Evolutionary conservation across 2,888 invertebrate species (phyloP).

Genomic region (Leptopterna dolabrata): DNA sequence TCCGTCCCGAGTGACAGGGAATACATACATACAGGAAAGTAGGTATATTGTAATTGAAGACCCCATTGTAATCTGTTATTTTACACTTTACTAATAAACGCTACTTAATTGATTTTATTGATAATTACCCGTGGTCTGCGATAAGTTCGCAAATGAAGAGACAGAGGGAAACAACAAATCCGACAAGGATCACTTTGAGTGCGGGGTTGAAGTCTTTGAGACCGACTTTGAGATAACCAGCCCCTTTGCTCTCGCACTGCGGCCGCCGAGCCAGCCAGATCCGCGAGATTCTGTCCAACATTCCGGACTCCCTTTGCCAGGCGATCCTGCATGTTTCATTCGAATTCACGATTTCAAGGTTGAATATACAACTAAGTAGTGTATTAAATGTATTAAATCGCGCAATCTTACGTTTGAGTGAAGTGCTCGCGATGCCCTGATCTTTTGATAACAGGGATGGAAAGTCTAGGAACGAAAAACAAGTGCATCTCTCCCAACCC

Average conservation of each 20-base stretch:
- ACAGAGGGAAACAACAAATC: background rate
- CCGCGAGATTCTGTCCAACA: conserved; percentile 66
- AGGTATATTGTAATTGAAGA: no score
- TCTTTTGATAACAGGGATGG: conserved; percentile 70
- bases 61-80: no score
- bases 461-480: conserved; percentile 72
- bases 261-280: conserved; percentile 72
- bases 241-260: conserved; percentile 69
- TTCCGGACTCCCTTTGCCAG: conserved; percentile 73
- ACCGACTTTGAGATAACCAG: conserved; percentile 69
- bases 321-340: conserved; percentile 67
- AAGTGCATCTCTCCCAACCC: conserved; percentile 76
- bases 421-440: conserved; percentile 72
- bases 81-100: no score
- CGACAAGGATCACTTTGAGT: conserved; percentile 54
- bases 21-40: no score
- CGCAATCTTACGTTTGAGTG: conserved; percentile 62
- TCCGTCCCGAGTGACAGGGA: no score
- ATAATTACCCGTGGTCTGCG: background rate
- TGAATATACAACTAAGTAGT: no score
- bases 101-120: no score
- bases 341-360: background rate
- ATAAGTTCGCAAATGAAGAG: conserved; percentile 46
- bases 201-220: conserved; percentile 60
- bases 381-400: no score